Evolutionary conservation across 1,140 invertebrate species (phyloP).

Genomic region (Laupala kohalensis): DNA sequence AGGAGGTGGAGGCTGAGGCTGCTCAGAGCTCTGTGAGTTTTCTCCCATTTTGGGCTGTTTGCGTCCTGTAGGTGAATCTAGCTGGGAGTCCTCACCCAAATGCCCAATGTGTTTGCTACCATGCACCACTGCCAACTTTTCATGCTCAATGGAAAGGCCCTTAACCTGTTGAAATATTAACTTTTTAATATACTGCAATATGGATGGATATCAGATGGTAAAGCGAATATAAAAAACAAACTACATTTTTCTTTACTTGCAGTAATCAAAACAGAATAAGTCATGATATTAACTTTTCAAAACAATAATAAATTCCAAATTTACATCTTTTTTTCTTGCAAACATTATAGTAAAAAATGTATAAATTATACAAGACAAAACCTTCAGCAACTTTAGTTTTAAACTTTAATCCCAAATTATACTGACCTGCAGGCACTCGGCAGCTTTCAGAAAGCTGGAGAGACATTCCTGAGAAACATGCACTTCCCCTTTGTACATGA

Average conservation of each 20-base stretch:
- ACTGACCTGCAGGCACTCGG: slow-evolving; percentile 68
- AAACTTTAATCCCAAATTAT: too few species aligned
- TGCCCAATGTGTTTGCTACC: slow-evolving; percentile 30
- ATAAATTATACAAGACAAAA: too few species aligned
- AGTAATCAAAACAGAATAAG: too few species aligned
- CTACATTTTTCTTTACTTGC: too few species aligned
- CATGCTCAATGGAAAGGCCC: slow-evolving; percentile 63
- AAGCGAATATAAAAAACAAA: too few species aligned
- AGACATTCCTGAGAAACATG: slow-evolving; percentile 80
- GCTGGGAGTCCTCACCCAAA: slow-evolving; percentile 15
- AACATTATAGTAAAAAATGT: too few species aligned
- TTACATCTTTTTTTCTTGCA: too few species aligned
- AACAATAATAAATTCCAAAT: too few species aligned
- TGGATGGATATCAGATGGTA: too few species aligned
- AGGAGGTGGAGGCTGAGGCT: background rate
- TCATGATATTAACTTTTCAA: too few species aligned
- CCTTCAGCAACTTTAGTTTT: too few species aligned
- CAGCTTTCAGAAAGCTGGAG: slow-evolving; percentile 78
- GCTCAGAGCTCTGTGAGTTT: slow-evolving; percentile 23
- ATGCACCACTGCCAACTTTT: slow-evolving; percentile 54
- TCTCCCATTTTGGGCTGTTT: slow-evolving; percentile 22
- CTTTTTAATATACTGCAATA: too few species aligned
- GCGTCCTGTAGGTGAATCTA: slow-evolving; percentile 20
- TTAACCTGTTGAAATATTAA: slow-evolving; percentile 47
- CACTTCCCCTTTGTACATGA: slow-evolving; percentile 88